Evolutionary conservation across 2,113 vertebrate genomes (phyloP).

Genomic region (Gulo gulo): DNA sequence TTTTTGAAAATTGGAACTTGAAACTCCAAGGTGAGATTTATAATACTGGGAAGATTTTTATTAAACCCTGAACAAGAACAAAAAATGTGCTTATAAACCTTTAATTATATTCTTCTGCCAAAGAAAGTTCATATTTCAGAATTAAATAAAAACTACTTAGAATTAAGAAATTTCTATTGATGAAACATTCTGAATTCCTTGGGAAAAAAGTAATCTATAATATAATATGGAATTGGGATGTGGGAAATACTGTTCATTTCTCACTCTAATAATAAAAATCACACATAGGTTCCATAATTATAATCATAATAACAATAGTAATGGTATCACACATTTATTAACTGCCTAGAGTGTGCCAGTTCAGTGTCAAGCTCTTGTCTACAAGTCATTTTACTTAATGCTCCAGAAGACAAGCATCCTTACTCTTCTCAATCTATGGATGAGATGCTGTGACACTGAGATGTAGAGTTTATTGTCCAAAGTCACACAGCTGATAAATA

Average conservation of each 20-base stretch:
- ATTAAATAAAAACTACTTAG: conserved; percentile 53
- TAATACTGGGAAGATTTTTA: conserved; percentile 54
- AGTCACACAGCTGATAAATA: not conserved
- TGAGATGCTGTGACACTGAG: not conserved
- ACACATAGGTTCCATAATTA: not conserved
- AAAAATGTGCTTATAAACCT: conserved; percentile 47
- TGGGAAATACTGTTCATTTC: not conserved
- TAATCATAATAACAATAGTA: not conserved
- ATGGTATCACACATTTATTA: not conserved
- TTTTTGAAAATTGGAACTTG: conserved; percentile 53
- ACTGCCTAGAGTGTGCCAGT: not conserved
- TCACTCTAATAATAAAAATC: not conserved
- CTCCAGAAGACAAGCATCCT: not conserved
- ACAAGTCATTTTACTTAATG: not conserved
- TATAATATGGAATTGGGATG: not conserved
- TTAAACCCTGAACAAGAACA: conserved; percentile 41
- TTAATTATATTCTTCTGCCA: conserved; percentile 53
- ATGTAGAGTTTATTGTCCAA: not conserved
- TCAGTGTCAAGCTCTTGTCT: not conserved
- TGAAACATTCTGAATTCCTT: conserved; percentile 22
- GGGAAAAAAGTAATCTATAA: not conserved
- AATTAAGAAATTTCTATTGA: conserved; percentile 23
- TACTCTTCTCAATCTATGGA: not conserved
- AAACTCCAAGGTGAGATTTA: conserved; percentile 60
- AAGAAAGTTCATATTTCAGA: conserved; percentile 47